Evolutionary conservation across 2,113 vertebrate species (phyloP).

Genomic region (Polypterus senegalus): DNA sequence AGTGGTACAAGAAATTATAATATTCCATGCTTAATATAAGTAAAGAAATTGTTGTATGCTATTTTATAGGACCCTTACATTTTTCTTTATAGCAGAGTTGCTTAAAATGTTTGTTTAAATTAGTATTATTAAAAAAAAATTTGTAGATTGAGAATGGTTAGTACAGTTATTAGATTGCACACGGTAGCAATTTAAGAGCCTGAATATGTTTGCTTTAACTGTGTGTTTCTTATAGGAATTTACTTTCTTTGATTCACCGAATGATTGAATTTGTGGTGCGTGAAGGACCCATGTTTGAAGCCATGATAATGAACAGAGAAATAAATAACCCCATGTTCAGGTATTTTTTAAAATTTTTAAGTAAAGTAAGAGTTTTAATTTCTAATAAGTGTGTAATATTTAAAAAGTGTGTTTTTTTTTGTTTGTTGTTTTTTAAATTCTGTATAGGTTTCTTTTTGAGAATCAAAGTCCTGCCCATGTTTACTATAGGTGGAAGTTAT

Average conservation of each 20-base stretch:
- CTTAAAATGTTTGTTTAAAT: too few species aligned
- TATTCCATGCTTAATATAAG: too few species aligned
- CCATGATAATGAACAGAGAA: slow-evolving; percentile 99
- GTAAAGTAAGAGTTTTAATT: neutral
- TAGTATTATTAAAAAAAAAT: too few species aligned
- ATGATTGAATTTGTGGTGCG: slow-evolving; percentile 99
- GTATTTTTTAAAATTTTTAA: slow-evolving; percentile 32
- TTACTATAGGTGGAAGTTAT: slow-evolving; percentile 96
- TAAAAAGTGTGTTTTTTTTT: neutral
- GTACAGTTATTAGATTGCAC: too few species aligned
- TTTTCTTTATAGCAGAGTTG: too few species aligned
- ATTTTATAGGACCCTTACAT: too few species aligned
- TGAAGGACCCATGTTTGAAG: slow-evolving; percentile 99
- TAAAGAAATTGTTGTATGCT: too few species aligned
- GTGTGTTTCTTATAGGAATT: slow-evolving; percentile 99
- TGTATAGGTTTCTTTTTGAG: slow-evolving; percentile 90
- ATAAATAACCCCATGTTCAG: slow-evolving; percentile 98
- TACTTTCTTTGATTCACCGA: slow-evolving; percentile 97
- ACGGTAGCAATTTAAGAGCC: slow-evolving; percentile 35
- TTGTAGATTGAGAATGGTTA: too few species aligned
- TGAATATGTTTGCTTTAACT: slow-evolving; percentile 99
- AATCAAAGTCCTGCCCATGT: slow-evolving; percentile 97
- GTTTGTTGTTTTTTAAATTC: neutral
- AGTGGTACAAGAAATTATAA: too few species aligned
- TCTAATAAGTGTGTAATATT: neutral